phyloP scores from a whole-genome alignment of 1,140 invertebrate genomes.

The Ericerus pela region DNA sequence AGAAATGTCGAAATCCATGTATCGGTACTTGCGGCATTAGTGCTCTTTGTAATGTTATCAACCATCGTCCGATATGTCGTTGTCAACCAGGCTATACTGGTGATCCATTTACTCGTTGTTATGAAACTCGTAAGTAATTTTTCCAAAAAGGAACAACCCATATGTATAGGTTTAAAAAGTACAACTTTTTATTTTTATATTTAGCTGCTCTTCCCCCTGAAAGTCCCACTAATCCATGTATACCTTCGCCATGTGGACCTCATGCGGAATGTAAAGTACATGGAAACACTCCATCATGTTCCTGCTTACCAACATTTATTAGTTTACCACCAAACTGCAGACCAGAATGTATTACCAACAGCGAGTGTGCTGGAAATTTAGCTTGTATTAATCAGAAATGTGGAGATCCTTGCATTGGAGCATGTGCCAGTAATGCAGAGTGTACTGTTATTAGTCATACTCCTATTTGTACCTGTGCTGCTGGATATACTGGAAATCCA shows the following conservation, averaged over 20 bases:
- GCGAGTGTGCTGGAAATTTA: slow-evolving; percentile 41
- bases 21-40: slow-evolving; percentile 48
- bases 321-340: slow-evolving; percentile 46
- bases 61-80: slow-evolving; percentile 58
- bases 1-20: slow-evolving; percentile 49
- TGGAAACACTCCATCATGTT: slow-evolving; percentile 44
- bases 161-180: neutral
- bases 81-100: slow-evolving; percentile 51
- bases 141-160: neutral
- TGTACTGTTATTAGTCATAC: slow-evolving; percentile 50
- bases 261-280: slow-evolving; percentile 46
- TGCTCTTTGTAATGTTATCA: slow-evolving; percentile 51
- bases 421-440: slow-evolving; percentile 45
- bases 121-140: slow-evolving; percentile 30
- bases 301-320: slow-evolving; percentile 42
- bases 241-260: slow-evolving; percentile 51
- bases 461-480: slow-evolving; percentile 43
- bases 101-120: slow-evolving; percentile 54
- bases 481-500: slow-evolving; percentile 42
- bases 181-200: slow-evolving; percentile 22
- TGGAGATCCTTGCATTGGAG: slow-evolving; percentile 45
- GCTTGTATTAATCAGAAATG: slow-evolving; percentile 53
- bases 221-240: slow-evolving; percentile 43
- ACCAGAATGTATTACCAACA: slow-evolving; percentile 47
- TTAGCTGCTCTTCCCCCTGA: slow-evolving; percentile 23